Evolutionary conservation across 2,888 invertebrate species (phyloP).

Genomic region (Mantis religiosa): DNA sequence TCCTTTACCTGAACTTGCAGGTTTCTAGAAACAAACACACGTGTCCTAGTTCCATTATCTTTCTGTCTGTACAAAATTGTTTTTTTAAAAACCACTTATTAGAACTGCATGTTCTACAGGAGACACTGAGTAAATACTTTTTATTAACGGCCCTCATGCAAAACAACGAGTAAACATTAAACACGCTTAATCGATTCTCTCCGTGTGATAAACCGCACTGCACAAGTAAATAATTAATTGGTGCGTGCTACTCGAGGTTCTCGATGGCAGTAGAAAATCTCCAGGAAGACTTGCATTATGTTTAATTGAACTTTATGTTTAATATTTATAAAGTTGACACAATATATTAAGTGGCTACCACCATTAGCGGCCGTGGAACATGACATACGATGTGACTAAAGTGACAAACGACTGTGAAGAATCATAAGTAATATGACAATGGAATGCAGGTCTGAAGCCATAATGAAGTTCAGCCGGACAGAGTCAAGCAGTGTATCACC

Average conservation of each 20-base stretch:
- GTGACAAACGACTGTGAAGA: too few relatives aligned
- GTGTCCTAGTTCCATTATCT: too few relatives aligned
- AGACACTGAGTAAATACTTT: too few relatives aligned
- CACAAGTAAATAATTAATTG: not conserved
- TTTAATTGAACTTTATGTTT: not conserved
- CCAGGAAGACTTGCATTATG: not conserved
- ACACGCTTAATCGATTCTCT: conserved; percentile 34
- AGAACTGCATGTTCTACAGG: too few relatives aligned
- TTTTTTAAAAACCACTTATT: too few relatives aligned
- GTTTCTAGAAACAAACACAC: too few relatives aligned
- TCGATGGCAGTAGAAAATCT: not conserved
- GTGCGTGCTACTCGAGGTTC: not conserved
- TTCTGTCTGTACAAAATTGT: too few relatives aligned
- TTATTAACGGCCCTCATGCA: not conserved
- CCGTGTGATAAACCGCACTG: not conserved
- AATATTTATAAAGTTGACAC: not conserved
- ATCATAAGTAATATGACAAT: too few relatives aligned
- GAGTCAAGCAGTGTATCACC: not conserved
- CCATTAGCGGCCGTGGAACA: not conserved
- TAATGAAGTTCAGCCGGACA: too few relatives aligned
- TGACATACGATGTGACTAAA: too few relatives aligned
- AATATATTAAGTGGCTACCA: too few relatives aligned
- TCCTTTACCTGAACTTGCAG: too few relatives aligned
- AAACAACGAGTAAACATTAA: conserved; percentile 48
- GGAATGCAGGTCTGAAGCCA: not conserved